Conservation (phyloP, 2,888 invertebrate genomes). For the Holacanthella duospinosa region DNA sequence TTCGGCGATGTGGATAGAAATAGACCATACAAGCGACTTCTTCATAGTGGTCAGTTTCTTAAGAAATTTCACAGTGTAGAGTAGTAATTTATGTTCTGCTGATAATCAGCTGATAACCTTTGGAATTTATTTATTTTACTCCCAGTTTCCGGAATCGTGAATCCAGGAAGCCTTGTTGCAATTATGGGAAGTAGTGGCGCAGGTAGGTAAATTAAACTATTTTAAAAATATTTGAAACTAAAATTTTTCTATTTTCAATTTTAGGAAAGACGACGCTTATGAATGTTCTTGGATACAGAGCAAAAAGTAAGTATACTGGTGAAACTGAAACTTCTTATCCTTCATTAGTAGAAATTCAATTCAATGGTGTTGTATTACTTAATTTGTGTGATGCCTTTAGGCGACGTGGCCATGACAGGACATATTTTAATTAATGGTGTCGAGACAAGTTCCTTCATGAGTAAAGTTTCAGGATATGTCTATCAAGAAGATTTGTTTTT, state of each 20-base stretch:
- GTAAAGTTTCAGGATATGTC: constrained; percentile 73
- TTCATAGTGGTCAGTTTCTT: constrained; percentile 56
- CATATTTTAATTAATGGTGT: constrained; percentile 69
- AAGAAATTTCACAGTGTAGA: not conserved
- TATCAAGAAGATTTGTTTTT: constrained; percentile 86
- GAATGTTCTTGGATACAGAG: constrained; percentile 68
- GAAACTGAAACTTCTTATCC: not conserved
- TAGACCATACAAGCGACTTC: constrained; percentile 55
- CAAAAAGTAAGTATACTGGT: constrained; percentile 54
- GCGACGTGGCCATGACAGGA: constrained; percentile 61
- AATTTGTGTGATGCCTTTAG: constrained; percentile 44
- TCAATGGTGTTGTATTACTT: too few species aligned
- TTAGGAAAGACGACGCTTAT: constrained; percentile 58
- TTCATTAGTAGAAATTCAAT: not conserved
- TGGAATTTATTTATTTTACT: constrained; percentile 32
- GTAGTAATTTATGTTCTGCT: not conserved
- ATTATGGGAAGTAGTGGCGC: constrained; percentile 77
- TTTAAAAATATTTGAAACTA: not conserved
- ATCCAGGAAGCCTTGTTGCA: constrained; percentile 69
- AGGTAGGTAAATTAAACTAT: too few species aligned
- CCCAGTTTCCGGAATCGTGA: constrained; percentile 66
- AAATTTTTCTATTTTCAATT: too few species aligned
- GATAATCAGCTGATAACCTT: too few species aligned
- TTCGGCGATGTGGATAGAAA: constrained; percentile 17
- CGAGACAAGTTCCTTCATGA: constrained; percentile 61